These are phyloP conservation scores for Hephaestus fuliginosus DNA, from an alignment of 2,797 vertebrate species.

Conservation along the genomic window DNA sequence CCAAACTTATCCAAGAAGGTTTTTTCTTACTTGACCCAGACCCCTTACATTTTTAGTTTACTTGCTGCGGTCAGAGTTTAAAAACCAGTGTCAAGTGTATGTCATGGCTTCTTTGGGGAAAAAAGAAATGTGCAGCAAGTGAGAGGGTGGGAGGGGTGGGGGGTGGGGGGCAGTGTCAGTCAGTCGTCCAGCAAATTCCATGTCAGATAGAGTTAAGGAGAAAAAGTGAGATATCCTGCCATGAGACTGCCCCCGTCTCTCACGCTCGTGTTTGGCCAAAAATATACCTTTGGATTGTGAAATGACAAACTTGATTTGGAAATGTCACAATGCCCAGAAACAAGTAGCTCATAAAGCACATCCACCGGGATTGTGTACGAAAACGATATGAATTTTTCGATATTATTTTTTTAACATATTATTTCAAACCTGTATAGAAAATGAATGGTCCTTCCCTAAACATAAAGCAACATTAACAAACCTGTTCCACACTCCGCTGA, in stretches of 20 bases:
- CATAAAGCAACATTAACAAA: conserved; percentile 37
- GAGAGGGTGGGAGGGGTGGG: neutral
- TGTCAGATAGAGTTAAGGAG: conserved; percentile 1
- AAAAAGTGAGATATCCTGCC: neutral
- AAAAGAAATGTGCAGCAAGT: conserved; percentile 33
- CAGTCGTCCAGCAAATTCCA: conserved; percentile 21
- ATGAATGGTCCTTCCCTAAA: conserved; percentile 30
- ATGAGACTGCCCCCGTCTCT: neutral
- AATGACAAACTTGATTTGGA: conserved; percentile 38
- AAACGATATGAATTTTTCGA: neutral
- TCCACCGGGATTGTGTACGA: conserved; percentile 38
- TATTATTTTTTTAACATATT: conserved; percentile 33
- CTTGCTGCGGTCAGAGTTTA: conserved; percentile 16
- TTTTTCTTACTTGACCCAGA: conserved; percentile 8
- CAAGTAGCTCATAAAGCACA: conserved; percentile 44
- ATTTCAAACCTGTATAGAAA: conserved; percentile 36
- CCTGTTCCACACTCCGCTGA: conserved; percentile 6
- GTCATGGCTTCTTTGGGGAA: conserved; percentile 53
- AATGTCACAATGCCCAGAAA: conserved; percentile 28
- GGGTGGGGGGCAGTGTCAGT: neutral
- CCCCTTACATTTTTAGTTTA: conserved; percentile 10
- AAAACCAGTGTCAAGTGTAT: conserved; percentile 21
- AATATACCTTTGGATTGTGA: conserved; percentile 72
- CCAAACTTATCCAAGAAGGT: neutral
- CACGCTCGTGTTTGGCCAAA: conserved; percentile 47